Conservation (phyloP, 2,113 vertebrate genomes). For the Brachyhypopomus occidentalis region DNA sequence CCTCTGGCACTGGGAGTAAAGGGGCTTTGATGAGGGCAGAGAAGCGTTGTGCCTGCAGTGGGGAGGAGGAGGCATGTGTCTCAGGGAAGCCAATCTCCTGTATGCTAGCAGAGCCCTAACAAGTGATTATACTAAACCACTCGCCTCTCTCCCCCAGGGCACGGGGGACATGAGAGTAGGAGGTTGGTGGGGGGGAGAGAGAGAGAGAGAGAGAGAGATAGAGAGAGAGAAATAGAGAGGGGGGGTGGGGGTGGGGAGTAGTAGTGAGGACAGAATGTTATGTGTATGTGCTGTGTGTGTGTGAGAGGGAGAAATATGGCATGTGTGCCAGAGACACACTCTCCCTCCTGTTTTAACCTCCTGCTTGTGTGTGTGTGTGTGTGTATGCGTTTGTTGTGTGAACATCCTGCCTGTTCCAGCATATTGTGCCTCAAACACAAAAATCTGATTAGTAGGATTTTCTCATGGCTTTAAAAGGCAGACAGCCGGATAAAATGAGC, state of each 20-base stretch:
- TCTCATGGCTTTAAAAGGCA: slow-evolving; percentile 75
- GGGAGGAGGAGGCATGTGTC: slow-evolving; percentile 19
- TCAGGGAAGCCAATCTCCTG: slow-evolving; percentile 57
- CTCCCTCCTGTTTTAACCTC: background rate
- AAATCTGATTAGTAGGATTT: slow-evolving; percentile 80
- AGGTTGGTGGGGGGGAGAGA: slow-evolving; percentile 58
- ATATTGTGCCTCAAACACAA: slow-evolving; percentile 79
- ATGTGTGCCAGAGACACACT: slow-evolving; percentile 30
- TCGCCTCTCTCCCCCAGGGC: slow-evolving; percentile 64
- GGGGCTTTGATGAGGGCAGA: slow-evolving; percentile 49
- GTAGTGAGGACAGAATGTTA: slow-evolving; percentile 21
- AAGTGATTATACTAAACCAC: slow-evolving; percentile 75
- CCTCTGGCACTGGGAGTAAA: slow-evolving; percentile 46
- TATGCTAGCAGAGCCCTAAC: slow-evolving; percentile 71
- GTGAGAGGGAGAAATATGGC: slow-evolving; percentile 27
- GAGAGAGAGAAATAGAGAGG: background rate
- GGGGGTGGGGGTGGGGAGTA: slow-evolving; percentile 46
- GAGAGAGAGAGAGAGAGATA: slow-evolving; percentile 55
- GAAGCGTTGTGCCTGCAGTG: slow-evolving; percentile 38
- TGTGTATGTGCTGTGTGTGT: slow-evolving; percentile 48
- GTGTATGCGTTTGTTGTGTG: slow-evolving; percentile 48
- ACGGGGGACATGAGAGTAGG: slow-evolving; percentile 72
- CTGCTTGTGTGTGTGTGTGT: background rate
- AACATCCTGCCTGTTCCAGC: slow-evolving; percentile 71
- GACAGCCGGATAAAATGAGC: slow-evolving; percentile 75